Percentiles rank a stretch among this genome's conserved stretches.
phyloP scores from a whole-genome alignment of 2,888 invertebrate species.

The Lycia hirtaria region DNA sequence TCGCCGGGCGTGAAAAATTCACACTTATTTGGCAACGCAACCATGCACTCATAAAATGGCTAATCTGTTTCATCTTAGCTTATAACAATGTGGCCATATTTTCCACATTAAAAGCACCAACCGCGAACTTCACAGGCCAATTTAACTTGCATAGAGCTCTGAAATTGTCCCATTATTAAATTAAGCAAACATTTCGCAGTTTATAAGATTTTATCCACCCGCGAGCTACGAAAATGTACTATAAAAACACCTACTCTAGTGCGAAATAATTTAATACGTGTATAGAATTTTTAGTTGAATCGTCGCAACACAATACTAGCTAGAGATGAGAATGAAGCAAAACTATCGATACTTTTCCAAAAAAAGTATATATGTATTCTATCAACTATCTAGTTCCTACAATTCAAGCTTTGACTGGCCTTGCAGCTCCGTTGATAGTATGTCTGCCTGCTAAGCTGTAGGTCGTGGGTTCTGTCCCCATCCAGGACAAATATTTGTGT shows the following conservation, averaged over 20 bases:
- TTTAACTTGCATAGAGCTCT: slow-evolving; percentile 10
- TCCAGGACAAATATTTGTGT: too few species aligned
- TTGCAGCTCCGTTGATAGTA: too few species aligned
- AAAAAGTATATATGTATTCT: too few species aligned
- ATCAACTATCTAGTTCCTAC: too few species aligned
- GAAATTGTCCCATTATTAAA: slow-evolving; percentile 27
- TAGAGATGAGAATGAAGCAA: slow-evolving; percentile 2
- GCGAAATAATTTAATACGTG: slow-evolving; percentile 60
- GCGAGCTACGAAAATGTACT: slow-evolving; percentile 18
- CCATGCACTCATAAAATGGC: too few species aligned
- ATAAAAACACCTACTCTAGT: slow-evolving; percentile 39
- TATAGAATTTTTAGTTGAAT: slow-evolving; percentile 49
- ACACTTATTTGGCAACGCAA: too few species aligned
- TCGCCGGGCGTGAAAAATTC: too few species aligned
- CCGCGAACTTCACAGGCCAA: not conserved
- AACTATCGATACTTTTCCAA: slow-evolving; percentile 8
- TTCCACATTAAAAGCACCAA: slow-evolving; percentile 1
- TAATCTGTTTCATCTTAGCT: not conserved
- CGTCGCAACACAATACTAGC: slow-evolving; percentile 17
- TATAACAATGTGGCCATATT: not conserved
- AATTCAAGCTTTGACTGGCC: too few species aligned
- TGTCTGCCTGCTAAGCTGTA: too few species aligned
- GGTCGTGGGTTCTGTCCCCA: too few species aligned
- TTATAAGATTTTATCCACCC: slow-evolving; percentile 31
- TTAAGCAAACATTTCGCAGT: slow-evolving; percentile 25